Evolutionary conservation across 2,797 vertebrate species (phyloP).

Genomic region (Petrocephalus sullivani): DNA sequence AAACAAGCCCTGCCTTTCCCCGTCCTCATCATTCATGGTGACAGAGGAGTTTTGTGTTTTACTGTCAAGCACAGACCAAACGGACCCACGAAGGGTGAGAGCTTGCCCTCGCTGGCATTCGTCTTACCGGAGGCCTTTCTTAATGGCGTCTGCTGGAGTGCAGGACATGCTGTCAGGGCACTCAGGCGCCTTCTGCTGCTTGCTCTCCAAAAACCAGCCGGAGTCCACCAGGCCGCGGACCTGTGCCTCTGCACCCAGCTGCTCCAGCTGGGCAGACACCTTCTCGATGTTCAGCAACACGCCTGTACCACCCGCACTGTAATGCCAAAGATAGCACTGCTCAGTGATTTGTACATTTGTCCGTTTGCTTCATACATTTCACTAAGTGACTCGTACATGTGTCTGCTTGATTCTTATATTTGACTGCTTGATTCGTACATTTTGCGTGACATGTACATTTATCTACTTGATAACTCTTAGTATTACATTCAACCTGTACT

Average conservation of each 20-base stretch:
- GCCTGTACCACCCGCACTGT: slow-evolving; percentile 74
- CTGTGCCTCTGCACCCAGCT: slow-evolving; percentile 67
- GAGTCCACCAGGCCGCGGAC: slow-evolving; percentile 76
- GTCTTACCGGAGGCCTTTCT: slow-evolving; percentile 69
- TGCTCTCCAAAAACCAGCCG: slow-evolving; percentile 75
- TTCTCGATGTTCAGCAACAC: slow-evolving; percentile 75
- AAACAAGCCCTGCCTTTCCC: background rate
- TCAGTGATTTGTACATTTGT: background rate
- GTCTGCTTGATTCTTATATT: background rate
- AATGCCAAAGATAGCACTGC: slow-evolving; percentile 27
- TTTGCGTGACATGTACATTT: background rate
- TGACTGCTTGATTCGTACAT: background rate
- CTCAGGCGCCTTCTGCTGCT: slow-evolving; percentile 61
- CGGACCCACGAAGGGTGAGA: background rate
- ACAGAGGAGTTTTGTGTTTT: background rate
- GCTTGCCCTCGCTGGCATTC: background rate
- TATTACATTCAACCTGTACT: background rate
- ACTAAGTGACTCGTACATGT: background rate
- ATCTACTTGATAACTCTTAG: background rate
- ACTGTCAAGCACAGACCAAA: background rate
- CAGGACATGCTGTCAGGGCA: slow-evolving; percentile 68
- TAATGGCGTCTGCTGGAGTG: slow-evolving; percentile 70
- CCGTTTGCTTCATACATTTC: background rate
- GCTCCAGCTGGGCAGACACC: slow-evolving; percentile 65
- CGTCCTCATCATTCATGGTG: background rate